phyloP scores from a whole-genome alignment of 2,888 invertebrate genomes.

The Caenorhabditis sp. region DNA sequence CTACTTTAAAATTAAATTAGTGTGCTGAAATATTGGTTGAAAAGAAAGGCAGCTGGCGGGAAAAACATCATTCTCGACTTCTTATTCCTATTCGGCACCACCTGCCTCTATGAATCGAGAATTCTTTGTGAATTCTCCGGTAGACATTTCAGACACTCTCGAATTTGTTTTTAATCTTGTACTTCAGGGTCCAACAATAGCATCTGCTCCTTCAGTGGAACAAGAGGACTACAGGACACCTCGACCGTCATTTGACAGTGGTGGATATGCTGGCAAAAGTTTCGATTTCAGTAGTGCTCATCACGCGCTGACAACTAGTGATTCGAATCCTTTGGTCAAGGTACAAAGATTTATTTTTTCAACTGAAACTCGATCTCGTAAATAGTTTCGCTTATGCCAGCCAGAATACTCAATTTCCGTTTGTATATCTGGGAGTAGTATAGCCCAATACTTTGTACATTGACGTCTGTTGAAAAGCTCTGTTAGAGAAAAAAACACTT shows the following conservation, averaged over 20 bases:
- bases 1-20: slow-evolving; percentile 11
- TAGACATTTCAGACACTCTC: slow-evolving; percentile 2
- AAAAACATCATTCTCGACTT: slow-evolving; percentile 10
- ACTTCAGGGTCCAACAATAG: slow-evolving; percentile 82
- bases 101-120: slow-evolving; percentile 18
- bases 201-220: slow-evolving; percentile 82
- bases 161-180: neutral
- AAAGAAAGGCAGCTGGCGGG: slow-evolving; percentile 1
- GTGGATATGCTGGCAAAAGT: slow-evolving; percentile 79
- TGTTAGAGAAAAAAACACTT: too few relatives aligned
- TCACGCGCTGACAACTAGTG: slow-evolving; percentile 69
- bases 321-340: slow-evolving; percentile 82
- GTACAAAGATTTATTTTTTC: slow-evolving; percentile 65
- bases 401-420: slow-evolving; percentile 46
- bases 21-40: neutral
- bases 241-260: slow-evolving; percentile 76
- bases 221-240: slow-evolving; percentile 83
- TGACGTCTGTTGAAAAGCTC: neutral
- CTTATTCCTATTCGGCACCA: neutral
- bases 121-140: slow-evolving; percentile 19
- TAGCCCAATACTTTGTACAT: too few relatives aligned
- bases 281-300: slow-evolving; percentile 79
- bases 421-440: slow-evolving; percentile 22
- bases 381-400: slow-evolving; percentile 11
- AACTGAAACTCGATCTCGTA: slow-evolving; percentile 11